Evolutionary conservation across 2,113 vertebrate species (phyloP).

Genomic region (Eptesicus fuscus): DNA sequence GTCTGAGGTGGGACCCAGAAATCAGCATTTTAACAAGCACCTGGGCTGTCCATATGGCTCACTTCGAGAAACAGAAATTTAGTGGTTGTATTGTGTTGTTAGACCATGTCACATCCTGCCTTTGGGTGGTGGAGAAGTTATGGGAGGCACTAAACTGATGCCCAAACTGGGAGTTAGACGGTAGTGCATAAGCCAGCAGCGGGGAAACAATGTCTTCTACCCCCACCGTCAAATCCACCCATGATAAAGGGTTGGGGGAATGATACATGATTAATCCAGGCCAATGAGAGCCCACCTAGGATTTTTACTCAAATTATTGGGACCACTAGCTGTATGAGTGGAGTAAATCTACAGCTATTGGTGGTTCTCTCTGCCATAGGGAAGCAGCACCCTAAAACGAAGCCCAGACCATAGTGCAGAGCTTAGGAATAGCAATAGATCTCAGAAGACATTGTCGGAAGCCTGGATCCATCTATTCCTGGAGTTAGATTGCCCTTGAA

Average conservation of each 20-base stretch:
- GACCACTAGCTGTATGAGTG: neutral
- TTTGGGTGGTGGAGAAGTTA: neutral
- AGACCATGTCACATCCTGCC: neutral
- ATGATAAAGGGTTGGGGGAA: neutral
- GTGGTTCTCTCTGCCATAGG: neutral
- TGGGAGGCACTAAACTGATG: no score
- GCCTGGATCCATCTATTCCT: neutral
- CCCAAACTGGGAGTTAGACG: neutral
- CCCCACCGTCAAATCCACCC: neutral
- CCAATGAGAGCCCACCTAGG: neutral
- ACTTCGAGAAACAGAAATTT: neutral
- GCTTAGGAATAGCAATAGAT: neutral
- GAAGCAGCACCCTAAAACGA: neutral
- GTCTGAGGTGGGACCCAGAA: neutral
- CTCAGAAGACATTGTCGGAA: neutral
- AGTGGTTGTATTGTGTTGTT: neutral
- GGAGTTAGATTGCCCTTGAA: neutral
- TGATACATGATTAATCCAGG: neutral
- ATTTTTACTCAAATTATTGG: neutral
- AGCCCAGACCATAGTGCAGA: neutral
- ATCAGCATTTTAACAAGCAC: neutral
- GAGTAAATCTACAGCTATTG: neutral
- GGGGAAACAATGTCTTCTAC: neutral
- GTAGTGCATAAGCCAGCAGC: no score
- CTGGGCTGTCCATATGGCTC: neutral